Conservation (phyloP, 2,797 vertebrate species). For the Eutrigla gurnardus region DNA sequence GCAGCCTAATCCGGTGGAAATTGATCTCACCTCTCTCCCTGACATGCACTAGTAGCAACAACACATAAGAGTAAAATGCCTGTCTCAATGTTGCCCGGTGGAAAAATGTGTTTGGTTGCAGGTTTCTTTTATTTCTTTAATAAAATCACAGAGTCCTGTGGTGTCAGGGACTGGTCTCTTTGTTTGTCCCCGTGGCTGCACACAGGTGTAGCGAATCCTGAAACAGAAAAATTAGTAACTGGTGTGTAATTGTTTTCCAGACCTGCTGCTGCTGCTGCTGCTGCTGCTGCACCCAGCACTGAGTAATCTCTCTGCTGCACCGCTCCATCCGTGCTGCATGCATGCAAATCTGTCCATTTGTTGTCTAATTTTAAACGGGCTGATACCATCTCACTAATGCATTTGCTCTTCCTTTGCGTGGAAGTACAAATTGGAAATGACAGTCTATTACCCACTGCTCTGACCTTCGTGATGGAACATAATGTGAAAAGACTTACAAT, state of each 20-base stretch:
- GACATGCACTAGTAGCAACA: constrained; percentile 74
- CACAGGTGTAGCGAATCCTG: constrained; percentile 72
- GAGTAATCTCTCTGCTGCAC: constrained; percentile 45
- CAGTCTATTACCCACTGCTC: constrained; percentile 78
- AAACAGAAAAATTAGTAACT: constrained; percentile 61
- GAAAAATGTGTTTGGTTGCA: constrained; percentile 75
- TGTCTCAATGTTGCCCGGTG: constrained; percentile 64
- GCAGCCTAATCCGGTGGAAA: constrained; percentile 85
- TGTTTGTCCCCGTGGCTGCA: constrained; percentile 65
- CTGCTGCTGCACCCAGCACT: constrained; percentile 30
- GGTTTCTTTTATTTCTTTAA: constrained; percentile 59
- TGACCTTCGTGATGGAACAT: constrained; percentile 80
- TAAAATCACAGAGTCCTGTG: constrained; percentile 18
- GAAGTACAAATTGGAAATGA: constrained; percentile 80
- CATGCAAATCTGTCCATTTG: constrained; percentile 74
- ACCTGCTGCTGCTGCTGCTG: constrained; percentile 19
- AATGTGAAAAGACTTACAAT: constrained; percentile 77
- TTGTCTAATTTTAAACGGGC: constrained; percentile 76
- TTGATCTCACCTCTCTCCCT: constrained; percentile 82
- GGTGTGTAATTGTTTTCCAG: constrained; percentile 58
- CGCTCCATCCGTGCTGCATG: constrained; percentile 41
- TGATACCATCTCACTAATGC: constrained; percentile 77
- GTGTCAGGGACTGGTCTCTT: constrained; percentile 44
- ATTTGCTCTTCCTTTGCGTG: constrained; percentile 73
- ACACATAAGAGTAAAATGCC: constrained; percentile 73